Evolutionary conservation across 2,113 vertebrate species (phyloP).

Genomic region (Potamarius usumacintae): DNA sequence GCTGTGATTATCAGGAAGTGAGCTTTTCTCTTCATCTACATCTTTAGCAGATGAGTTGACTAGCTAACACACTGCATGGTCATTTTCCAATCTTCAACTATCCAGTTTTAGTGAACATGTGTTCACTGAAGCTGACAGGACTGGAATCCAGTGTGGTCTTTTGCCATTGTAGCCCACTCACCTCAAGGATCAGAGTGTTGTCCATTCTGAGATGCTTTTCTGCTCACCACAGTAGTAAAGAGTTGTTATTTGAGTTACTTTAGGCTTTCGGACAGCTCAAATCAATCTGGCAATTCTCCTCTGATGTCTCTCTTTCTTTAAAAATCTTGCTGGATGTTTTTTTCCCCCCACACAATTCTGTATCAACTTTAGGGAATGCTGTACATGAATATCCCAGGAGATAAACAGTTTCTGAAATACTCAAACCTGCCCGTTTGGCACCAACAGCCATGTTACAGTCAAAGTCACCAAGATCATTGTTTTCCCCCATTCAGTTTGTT

Average conservation of each 20-base stretch:
- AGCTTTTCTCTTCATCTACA: constrained; percentile 45
- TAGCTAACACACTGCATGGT: background rate
- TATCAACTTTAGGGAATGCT: background rate
- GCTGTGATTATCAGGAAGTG: background rate
- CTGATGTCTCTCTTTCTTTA: background rate
- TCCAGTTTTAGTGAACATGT: background rate
- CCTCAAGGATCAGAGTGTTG: background rate
- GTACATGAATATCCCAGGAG: background rate
- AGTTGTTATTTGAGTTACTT: background rate
- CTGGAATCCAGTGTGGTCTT: background rate
- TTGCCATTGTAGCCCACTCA: background rate
- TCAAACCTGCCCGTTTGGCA: background rate
- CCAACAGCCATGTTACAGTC: background rate
- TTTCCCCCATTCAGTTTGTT: background rate
- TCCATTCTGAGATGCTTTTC: background rate
- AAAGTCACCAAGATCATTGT: no score
- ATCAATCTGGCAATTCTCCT: background rate
- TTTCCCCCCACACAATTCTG: background rate
- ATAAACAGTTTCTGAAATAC: background rate
- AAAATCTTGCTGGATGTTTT: background rate
- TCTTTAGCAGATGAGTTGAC: constrained; percentile 17
- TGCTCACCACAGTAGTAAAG: background rate
- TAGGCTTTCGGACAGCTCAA: background rate
- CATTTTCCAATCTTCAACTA: background rate
- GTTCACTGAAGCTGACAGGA: background rate